Conservation (phyloP, 2,888 invertebrate genomes). For the Luperina nickerlii region DNA sequence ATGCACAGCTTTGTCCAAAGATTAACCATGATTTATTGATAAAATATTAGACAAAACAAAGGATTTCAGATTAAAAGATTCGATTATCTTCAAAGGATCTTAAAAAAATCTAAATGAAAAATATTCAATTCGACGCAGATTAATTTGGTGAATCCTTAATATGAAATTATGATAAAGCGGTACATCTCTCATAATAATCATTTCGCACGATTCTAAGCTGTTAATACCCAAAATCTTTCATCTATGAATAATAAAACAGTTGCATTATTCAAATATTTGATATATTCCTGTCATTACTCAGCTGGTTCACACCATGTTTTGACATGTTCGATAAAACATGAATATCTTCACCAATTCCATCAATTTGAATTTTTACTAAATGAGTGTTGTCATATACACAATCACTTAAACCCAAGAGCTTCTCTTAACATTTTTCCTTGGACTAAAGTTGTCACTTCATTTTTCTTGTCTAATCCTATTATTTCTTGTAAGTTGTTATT, state of each 20-base stretch:
- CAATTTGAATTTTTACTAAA: slow-evolving; percentile 65
- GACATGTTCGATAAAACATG: slow-evolving; percentile 66
- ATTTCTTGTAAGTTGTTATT: slow-evolving; percentile 42
- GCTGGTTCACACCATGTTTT: slow-evolving; percentile 63
- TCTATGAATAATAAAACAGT: slow-evolving; percentile 57
- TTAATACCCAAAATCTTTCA: slow-evolving; percentile 48
- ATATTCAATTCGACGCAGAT: slow-evolving; percentile 32
- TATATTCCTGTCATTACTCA: slow-evolving; percentile 61
- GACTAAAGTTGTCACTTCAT: slow-evolving; percentile 62
- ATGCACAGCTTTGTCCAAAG: slow-evolving; percentile 15
- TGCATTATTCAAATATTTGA: slow-evolving; percentile 59
- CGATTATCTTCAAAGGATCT: slow-evolving; percentile 7
- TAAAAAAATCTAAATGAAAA: background rate
- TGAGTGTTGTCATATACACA: slow-evolving; percentile 63
- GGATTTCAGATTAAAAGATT: background rate
- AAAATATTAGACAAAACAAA: background rate
- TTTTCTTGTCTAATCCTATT: slow-evolving; percentile 65
- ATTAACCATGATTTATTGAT: slow-evolving; percentile 13
- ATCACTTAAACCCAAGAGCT: slow-evolving; percentile 54
- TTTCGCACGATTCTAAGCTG: slow-evolving; percentile 55
- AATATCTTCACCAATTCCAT: slow-evolving; percentile 59
- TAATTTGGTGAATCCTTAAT: slow-evolving; percentile 28
- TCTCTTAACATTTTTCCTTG: slow-evolving; percentile 51
- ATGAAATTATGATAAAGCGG: slow-evolving; percentile 38
- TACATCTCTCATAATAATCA: slow-evolving; percentile 45